Conservation (phyloP, 2,888 invertebrate genomes). For the Drosophila paracracens region DNA sequence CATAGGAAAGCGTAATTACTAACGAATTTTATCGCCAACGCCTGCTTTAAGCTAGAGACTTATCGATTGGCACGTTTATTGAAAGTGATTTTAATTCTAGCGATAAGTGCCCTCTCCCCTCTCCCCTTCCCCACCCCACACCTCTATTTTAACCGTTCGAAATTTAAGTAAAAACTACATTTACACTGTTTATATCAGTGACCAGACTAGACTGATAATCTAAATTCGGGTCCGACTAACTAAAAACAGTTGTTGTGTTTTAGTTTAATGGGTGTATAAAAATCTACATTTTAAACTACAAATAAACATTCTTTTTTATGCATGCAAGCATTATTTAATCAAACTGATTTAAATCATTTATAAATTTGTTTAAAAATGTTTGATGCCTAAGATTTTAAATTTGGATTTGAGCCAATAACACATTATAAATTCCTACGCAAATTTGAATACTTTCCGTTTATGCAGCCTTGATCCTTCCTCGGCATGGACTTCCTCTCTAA, state of each 20-base stretch:
- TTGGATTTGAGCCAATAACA: background rate
- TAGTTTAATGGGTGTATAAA: no score
- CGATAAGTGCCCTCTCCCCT: slow-evolving; percentile 8
- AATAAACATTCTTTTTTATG: no score
- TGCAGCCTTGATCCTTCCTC: background rate
- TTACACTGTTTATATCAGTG: slow-evolving; percentile 2
- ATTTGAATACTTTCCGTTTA: background rate
- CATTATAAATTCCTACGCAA: background rate
- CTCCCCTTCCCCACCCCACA: background rate
- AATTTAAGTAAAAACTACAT: background rate
- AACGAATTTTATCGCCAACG: slow-evolving; percentile 21
- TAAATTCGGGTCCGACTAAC: background rate
- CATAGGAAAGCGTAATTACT: background rate
- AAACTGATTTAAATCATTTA: background rate
- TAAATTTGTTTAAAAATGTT: background rate
- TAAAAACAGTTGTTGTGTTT: background rate
- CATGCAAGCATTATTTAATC: background rate
- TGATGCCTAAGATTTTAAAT: no score
- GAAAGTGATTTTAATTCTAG: slow-evolving; percentile 8
- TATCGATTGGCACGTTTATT: slow-evolving; percentile 10
- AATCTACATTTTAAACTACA: no score
- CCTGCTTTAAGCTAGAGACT: slow-evolving; percentile 4
- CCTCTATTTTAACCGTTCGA: background rate
- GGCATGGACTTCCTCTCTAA: background rate
- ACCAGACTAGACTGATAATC: slow-evolving; percentile 18